Evolutionary conservation across 2,113 vertebrate genomes (phyloP).

Genomic region (Apeltes quadracus): DNA sequence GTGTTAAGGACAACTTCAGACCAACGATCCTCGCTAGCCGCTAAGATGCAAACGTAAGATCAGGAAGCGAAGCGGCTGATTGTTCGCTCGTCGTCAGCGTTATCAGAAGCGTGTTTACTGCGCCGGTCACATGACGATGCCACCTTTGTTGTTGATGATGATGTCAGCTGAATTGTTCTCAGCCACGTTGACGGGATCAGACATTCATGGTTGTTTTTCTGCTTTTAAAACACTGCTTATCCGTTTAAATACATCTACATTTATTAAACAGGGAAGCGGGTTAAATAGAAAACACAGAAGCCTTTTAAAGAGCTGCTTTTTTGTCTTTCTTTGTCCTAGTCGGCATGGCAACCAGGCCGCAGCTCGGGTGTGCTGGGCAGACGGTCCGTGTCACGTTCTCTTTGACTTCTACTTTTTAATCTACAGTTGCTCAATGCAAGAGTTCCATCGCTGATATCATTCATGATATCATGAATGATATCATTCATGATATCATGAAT

Average conservation of each 20-base stretch:
- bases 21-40: too few species aligned
- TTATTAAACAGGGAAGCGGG: background rate
- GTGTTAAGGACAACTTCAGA: too few species aligned
- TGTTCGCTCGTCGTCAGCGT: too few species aligned
- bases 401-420: background rate
- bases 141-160: background rate
- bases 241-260: background rate
- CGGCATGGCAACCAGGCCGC: conserved; percentile 27
- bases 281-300: background rate
- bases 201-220: background rate
- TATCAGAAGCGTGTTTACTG: conserved; percentile 41
- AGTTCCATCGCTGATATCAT: background rate
- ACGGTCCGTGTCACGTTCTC: background rate
- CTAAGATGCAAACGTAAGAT: too few species aligned
- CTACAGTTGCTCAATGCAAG: background rate
- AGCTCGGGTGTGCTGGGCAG: fast-evolving
- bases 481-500: too few species aligned
- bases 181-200: background rate
- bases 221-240: background rate
- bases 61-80: too few species aligned
- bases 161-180: background rate
- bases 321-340: background rate
- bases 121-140: conserved; percentile 24
- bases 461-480: too few species aligned
- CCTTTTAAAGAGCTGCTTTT: background rate